Base-by-base conservation (phyloP, 2,113 vertebrate species). In the Athene cunicularia region DNA sequence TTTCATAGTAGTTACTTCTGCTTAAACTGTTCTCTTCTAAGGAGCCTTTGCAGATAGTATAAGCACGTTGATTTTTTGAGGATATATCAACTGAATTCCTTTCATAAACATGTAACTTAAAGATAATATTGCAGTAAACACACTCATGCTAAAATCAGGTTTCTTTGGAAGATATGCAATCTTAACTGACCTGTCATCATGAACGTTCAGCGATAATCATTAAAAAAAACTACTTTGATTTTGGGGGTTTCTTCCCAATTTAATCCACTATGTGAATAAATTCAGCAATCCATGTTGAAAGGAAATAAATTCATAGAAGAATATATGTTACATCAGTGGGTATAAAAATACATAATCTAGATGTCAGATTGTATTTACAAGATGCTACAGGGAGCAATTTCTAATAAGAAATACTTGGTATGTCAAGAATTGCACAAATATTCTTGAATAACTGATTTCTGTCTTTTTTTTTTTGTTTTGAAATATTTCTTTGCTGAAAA, bases 1-100 rank as follows among this genome's bases (percentile, higher is more conserved):
- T 98, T 98, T 82, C 86, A 76, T 97, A 96, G 91, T 88, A 97
- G 83, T 96, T 96, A 80, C 19, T 89, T 86, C 37, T 96, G 45
- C 79, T 96, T 30, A 47, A 83, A 90, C 67, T 94, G 72, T 87
- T 96, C 75, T 94, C 66, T 96, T 96, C 70, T 91, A 86, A 95
- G 89, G 24, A 89, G 49, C 11, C 19, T 88, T 93, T 98, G 72
- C 84, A 93, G 86, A 94, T 95, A 86, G 76, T 74, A 60, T 50
- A 87, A 70, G 14, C 18, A 41, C 27, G 35, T 55, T 66, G 52
- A 73, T 95, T 96, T 98, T 97, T 96, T 96, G 14, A 94, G 93
- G 88, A 84, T 67, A 88, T 80, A 94, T 81, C 68, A 90, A 94
- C 90, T 94, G 74, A 97, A 94, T 96, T 97, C 56, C 70, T 96